Base-by-base conservation (phyloP, 2,888 invertebrate genomes). In the Meloe dianella region DNA sequence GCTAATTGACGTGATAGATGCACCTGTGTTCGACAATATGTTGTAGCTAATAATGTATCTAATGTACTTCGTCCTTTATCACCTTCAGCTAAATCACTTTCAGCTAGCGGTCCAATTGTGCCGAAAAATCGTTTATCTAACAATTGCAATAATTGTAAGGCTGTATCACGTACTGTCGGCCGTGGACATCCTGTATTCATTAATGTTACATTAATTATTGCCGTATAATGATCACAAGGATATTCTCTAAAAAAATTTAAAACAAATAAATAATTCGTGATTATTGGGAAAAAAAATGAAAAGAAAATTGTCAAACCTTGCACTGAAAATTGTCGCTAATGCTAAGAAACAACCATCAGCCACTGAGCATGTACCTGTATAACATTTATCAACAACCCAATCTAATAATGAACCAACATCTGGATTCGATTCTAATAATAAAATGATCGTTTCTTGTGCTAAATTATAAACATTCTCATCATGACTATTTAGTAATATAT, bases 341-440 rank as follows among this genome's bases (percentile, higher is more conserved):
- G 98, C 97, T 81, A 95, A 89, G 83, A 99, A 99, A 82, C 98
- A 98, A 1, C 96, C 95, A 83, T 98, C 97, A 1, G 98, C 97
- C 47, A 98, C 95, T 72, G 93, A 90, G 2, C 93, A 91, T 8
- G 91, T 85, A 7, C 96, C 96, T 0, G 97, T 98, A 84, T 96
- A 99, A 84, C 99, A 99, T 65, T 96, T 91, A 85, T 98, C 97
- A 60, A 99, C 96, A 0, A 97, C 93, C 98, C 98, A 99, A 84
- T 99, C 99, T 57, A 99, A 86, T 61, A 99, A 85, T 6, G 93
- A 90, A 0, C 95, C 94, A 73, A 94, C 92, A 82, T 97, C 97
- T 0, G 96, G 94, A 85, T 97, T 99, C 79, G 95, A 95, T 84
- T 99, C 98, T 72, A 99, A 85, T 57, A 99, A 86, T 57, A 97